Evolutionary conservation across 1,140 invertebrate genomes (phyloP).

Genomic region (Penaeus vannamei): DNA sequence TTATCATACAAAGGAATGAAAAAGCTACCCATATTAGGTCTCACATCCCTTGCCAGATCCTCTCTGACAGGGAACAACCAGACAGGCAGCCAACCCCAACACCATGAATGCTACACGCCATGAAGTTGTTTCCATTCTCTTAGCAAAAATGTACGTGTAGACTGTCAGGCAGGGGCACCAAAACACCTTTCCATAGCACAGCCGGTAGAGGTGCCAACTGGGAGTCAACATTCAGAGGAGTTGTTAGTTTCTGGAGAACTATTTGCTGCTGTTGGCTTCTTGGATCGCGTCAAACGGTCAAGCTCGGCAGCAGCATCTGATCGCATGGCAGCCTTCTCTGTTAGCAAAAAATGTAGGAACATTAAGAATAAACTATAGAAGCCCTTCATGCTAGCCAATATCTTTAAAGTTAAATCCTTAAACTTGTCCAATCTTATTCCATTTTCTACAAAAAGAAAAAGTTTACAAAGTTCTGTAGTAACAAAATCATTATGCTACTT

Average conservation of each 20-base stretch:
- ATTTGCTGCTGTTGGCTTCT: slow-evolving; percentile 72
- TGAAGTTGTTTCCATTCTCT: neutral
- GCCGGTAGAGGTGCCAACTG: neutral
- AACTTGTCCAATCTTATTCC: too few relatives aligned
- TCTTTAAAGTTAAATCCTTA: slow-evolving; percentile 50
- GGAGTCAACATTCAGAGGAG: slow-evolving; percentile 59
- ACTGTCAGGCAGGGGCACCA: slow-evolving; percentile 34
- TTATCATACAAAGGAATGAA: slow-evolving; percentile 58
- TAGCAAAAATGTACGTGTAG: slow-evolving; percentile 1
- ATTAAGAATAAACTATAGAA: neutral
- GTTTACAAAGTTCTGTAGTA: neutral
- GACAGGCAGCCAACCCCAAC: slow-evolving; percentile 7
- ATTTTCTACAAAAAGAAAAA: too few relatives aligned
- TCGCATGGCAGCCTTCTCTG: slow-evolving; percentile 79
- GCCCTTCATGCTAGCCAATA: slow-evolving; percentile 58
- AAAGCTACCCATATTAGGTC: slow-evolving; percentile 39
- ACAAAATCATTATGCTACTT: neutral
- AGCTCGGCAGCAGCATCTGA: slow-evolving; percentile 93
- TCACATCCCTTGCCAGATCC: neutral
- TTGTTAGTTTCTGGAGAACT: slow-evolving; percentile 52
- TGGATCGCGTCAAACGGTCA: slow-evolving; percentile 85
- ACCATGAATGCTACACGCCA: neutral
- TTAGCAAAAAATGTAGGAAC: slow-evolving; percentile 41
- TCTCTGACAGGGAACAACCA: neutral
- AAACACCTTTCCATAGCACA: slow-evolving; percentile 31